Percentiles rank a stretch among this genome's conserved stretches.
Evolutionary conservation across 2,888 invertebrate genomes (phyloP).

Genomic region (Cabera pusaria): DNA sequence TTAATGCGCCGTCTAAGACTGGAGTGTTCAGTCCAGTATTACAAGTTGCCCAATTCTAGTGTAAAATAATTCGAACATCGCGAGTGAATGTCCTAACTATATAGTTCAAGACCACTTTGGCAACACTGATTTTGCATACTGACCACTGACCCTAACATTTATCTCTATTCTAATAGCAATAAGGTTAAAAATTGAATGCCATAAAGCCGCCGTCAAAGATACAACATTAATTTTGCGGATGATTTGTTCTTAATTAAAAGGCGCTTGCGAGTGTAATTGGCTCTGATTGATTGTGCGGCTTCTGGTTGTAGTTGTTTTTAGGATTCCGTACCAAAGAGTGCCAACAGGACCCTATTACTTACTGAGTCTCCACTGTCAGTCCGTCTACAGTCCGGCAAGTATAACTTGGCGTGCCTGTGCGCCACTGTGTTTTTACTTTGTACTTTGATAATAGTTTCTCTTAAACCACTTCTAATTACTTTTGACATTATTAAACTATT

Average conservation of each 20-base stretch:
- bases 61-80: constrained; percentile 53
- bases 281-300: constrained; percentile 29
- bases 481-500: too few species aligned
- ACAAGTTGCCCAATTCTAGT: constrained; percentile 49
- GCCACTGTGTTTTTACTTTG: too few species aligned
- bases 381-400: too few species aligned
- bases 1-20: too few species aligned
- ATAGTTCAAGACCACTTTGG: constrained; percentile 63
- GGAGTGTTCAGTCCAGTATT: constrained; percentile 20
- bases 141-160: constrained; percentile 3
- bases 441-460: too few species aligned
- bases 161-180: constrained; percentile 1
- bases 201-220: constrained; percentile 9
- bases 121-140: constrained; percentile 55
- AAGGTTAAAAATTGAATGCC: constrained; percentile 5
- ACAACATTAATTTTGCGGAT: constrained; percentile 32
- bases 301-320: constrained; percentile 22
- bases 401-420: too few species aligned
- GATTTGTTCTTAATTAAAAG: constrained; percentile 28
- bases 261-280: constrained; percentile 30
- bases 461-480: too few species aligned
- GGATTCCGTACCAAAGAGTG: too few species aligned
- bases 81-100: constrained; percentile 49
- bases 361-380: too few species aligned
- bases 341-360: too few species aligned